Evolutionary conservation across 2,888 invertebrate species (phyloP), one percentile per base, ranked within the genome.

Genomic region (Agonopterix subpropinquella): DNA sequence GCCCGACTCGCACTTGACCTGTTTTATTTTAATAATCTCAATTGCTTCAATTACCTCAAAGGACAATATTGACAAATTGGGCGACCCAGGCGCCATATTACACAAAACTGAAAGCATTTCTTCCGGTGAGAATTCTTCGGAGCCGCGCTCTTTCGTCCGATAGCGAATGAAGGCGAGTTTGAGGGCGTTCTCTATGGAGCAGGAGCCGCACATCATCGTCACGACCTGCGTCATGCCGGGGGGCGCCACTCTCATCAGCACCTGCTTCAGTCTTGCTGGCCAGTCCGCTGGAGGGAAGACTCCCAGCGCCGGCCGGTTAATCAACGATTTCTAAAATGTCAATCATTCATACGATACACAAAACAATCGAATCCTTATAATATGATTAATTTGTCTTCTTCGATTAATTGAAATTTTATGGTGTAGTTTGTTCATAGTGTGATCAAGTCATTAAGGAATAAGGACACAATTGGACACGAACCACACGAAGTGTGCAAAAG

Each of bases 141-240:
- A 92, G 1, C 95, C 94, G 43, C 98, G 91, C 69, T 93, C 85
- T 54, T 91, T 93, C 35, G 90, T 91, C 54, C 91, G 91, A 69
- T 97, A 96, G 90, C 94, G 92, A 69, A 98, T 94, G 70, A 98
- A 98, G 41, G 96, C 95, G 45, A 94, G 94, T 82, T 99, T 99
- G 72, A 92, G 96, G 0, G 98, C 98, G 80, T 99, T 99, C 87
- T 99, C 99, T 72, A 98, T 97, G 0, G 98, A 96, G 65, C 98
- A 99, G 0, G 98, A 96, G 1, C 98, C 98, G 70, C 98, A 98
- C 93, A 98, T 96, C 98, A 99, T 98, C 0, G 99, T 98, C 42
- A 96, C 94, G 5, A 98, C 90, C 64, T 94, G 91, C 3, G 88
- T 86, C 47, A 98, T 77, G 2, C 96, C 95, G 36, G 90, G 84